Conservation (phyloP, 1,140 invertebrate species). For the Hestina assimilis region DNA sequence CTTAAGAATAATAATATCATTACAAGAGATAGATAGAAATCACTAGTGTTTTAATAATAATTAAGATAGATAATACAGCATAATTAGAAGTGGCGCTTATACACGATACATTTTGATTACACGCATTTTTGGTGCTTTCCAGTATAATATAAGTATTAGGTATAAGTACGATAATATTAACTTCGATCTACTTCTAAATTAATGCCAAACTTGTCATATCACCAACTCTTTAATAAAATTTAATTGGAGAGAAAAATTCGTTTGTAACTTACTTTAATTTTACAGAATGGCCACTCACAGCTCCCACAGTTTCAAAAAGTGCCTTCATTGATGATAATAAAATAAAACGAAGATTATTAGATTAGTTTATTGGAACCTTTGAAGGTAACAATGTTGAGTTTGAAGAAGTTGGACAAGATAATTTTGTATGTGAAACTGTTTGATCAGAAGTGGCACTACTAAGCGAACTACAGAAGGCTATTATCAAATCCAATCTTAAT, state of each 20-base stretch:
- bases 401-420: constrained; percentile 13
- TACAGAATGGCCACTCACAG: constrained; percentile 59
- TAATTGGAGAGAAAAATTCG: constrained; percentile 58
- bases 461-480: constrained; percentile 71
- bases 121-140: constrained; percentile 60
- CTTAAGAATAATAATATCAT: constrained; percentile 51
- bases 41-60: constrained; percentile 57
- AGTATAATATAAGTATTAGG: constrained; percentile 49
- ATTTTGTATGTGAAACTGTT: constrained; percentile 37
- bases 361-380: neutral
- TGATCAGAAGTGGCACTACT: constrained; percentile 53
- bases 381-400: neutral
- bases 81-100: constrained; percentile 48
- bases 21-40: constrained; percentile 68
- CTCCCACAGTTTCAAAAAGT: constrained; percentile 45
- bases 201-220: constrained; percentile 50
- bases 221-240: constrained; percentile 48
- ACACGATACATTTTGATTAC: constrained; percentile 39
- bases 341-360: constrained; percentile 5
- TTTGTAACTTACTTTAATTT: constrained; percentile 55
- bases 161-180: constrained; percentile 36
- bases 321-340: neutral
- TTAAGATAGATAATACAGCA: constrained; percentile 45
- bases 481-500: constrained; percentile 67
- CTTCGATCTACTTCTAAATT: constrained; percentile 51